Percentiles rank a stretch among this genome's conserved stretches.
Conservation (phyloP, 2,888 invertebrate species). For the Zootermopsis nevadensis region DNA sequence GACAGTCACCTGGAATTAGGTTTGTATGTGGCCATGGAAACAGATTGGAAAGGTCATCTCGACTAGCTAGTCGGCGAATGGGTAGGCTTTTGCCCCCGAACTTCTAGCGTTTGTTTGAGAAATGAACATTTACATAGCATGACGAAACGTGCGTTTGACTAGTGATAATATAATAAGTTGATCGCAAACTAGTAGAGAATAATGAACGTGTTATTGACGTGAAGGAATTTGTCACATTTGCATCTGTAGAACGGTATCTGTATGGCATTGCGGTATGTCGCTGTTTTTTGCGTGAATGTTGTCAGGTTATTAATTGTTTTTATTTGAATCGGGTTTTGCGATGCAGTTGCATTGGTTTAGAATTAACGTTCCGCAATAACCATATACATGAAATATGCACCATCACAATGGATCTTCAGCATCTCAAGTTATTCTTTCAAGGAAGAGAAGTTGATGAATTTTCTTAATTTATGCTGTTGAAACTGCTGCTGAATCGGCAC, state of each 20-base stretch:
- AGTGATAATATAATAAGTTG: slow-evolving; percentile 13
- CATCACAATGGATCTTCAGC: neutral
- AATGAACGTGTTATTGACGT: slow-evolving; percentile 19
- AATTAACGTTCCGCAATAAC: neutral
- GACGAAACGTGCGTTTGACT: neutral
- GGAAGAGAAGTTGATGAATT: neutral
- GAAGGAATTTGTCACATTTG: neutral
- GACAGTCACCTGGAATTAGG: neutral
- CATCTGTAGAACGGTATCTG: neutral
- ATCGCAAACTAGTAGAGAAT: slow-evolving; percentile 17
- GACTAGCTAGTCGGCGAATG: slow-evolving; percentile 48
- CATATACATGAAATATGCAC: neutral
- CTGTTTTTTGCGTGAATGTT: neutral
- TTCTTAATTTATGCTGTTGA: neutral
- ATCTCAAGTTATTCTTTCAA: neutral
- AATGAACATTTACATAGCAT: slow-evolving; percentile 10
- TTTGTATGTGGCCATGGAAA: neutral
- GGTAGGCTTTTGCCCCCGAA: slow-evolving; percentile 2
- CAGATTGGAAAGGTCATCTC: slow-evolving; percentile 26
- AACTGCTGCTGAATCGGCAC: neutral
- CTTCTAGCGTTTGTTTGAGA: slow-evolving; percentile 6
- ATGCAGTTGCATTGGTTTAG: neutral
- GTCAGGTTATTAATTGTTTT: neutral
- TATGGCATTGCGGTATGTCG: too few relatives aligned
- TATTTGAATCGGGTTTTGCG: slow-evolving; percentile 12